Evolutionary conservation across 2,888 invertebrate genomes (phyloP).

Genomic region (Cecidostiba fungosa): DNA sequence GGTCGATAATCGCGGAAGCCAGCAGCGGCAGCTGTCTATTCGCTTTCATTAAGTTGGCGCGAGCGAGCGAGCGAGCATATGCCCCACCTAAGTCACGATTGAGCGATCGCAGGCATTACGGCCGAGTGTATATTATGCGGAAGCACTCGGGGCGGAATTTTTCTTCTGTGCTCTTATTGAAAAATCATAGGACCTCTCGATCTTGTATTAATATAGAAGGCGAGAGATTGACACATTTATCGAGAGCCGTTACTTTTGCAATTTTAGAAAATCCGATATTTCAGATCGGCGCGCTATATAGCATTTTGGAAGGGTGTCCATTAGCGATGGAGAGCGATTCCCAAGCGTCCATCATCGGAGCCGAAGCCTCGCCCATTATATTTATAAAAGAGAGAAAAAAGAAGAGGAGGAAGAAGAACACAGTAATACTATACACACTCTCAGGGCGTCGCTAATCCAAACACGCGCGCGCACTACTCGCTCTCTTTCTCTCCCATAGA

Average conservation of each 20-base stretch:
- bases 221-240: no score
- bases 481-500: background rate
- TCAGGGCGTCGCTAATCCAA: constrained; percentile 44
- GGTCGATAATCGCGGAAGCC: constrained; percentile 60
- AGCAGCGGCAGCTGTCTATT: constrained; percentile 38
- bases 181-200: no score
- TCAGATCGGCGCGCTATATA: background rate
- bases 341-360: background rate
- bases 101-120: constrained; percentile 31
- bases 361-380: background rate
- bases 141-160: constrained; percentile 24
- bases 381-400: background rate
- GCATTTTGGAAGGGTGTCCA: background rate
- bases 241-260: background rate
- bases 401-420: background rate
- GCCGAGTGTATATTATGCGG: constrained; percentile 33
- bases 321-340: no score
- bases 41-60: constrained; percentile 43
- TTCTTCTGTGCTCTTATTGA: background rate
- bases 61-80: background rate
- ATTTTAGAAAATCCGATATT: background rate
- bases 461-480: background rate
- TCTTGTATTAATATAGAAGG: no score
- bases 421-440: background rate
- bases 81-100: constrained; percentile 49